These are phyloP conservation scores for Embidobia sp. DNA, from an alignment of 2,888 invertebrate species.

Conservation along the genomic window DNA sequence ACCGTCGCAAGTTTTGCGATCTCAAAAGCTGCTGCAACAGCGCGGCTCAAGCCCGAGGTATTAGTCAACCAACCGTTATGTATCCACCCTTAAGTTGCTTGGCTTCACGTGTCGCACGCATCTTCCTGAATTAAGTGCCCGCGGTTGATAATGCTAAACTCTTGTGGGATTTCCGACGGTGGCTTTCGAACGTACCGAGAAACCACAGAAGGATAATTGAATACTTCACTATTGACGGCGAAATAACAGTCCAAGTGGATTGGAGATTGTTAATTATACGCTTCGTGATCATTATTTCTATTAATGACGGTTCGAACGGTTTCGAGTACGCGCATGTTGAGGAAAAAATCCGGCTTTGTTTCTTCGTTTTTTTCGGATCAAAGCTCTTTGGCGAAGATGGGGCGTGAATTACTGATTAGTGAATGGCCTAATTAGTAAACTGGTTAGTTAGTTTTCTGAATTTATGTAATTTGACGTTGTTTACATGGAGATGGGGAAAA, in stretches of 20 bases:
- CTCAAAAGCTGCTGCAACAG: slow-evolving; percentile 22
- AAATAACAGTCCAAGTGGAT: slow-evolving; percentile 11
- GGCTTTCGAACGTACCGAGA: slow-evolving; percentile 21
- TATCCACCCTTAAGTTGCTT: slow-evolving; percentile 55
- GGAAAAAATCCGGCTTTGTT: no score
- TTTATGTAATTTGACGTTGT: no score
- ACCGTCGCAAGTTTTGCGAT: slow-evolving; percentile 3
- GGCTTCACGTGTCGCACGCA: slow-evolving; percentile 57
- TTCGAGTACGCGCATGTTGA: no score
- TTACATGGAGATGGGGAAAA: no score
- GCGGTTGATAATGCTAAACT: slow-evolving; percentile 59
- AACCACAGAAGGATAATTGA: slow-evolving; percentile 26
- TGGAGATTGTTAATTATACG: background rate
- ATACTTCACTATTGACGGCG: slow-evolving; percentile 22
- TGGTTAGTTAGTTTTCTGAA: no score
- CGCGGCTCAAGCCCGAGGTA: slow-evolving; percentile 45
- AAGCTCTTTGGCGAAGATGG: no score
- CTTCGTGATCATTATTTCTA: no score
- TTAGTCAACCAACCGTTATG: slow-evolving; percentile 57
- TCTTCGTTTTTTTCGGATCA: no score
- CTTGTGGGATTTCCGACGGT: slow-evolving; percentile 52
- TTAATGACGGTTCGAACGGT: no score
- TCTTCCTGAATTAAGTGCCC: slow-evolving; percentile 57
- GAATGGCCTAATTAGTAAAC: no score
- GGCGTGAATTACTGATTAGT: no score